Conservation (phyloP, 2,888 invertebrate genomes). For the Merodon equestris region DNA sequence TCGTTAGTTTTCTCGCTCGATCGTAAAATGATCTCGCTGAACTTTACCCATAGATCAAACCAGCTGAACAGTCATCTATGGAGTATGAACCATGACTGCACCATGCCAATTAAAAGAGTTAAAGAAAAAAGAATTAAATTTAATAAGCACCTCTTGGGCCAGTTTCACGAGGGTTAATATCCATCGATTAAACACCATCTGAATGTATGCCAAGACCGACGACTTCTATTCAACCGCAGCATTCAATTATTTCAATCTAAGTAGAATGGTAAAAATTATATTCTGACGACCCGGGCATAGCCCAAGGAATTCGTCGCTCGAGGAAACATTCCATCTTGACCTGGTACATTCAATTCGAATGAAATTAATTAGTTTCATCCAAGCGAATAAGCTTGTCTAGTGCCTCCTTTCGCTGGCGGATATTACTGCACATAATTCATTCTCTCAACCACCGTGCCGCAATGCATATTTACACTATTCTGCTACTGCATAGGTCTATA, state of each 20-base stretch:
- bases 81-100: not conserved
- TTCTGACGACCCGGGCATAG: no score
- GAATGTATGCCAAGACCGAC: slow-evolving; percentile 51
- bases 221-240: slow-evolving; percentile 31
- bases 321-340: no score
- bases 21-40: no score
- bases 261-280: no score
- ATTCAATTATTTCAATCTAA: not conserved
- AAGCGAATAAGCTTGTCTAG: slow-evolving; percentile 25
- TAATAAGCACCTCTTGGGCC: slow-evolving; percentile 2
- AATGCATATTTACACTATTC: no score
- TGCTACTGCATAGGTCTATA: no score
- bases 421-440: not conserved
- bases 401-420: slow-evolving; percentile 4
- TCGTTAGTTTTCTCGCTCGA: no score
- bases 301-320: no score
- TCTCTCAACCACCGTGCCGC: no score
- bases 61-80: not conserved
- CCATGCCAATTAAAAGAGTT: not conserved
- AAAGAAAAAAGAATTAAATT: not conserved
- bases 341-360: slow-evolving; percentile 1
- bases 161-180: no score
- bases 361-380: slow-evolving; percentile 30
- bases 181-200: no score
- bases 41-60: no score